A percentile compares a stretch with the other conserved stretches of the same genome.
These are phyloP conservation scores for Spheniscus mendiculus DNA, from an alignment of 2,113 vertebrate genomes.

Conservation along the genomic window DNA sequence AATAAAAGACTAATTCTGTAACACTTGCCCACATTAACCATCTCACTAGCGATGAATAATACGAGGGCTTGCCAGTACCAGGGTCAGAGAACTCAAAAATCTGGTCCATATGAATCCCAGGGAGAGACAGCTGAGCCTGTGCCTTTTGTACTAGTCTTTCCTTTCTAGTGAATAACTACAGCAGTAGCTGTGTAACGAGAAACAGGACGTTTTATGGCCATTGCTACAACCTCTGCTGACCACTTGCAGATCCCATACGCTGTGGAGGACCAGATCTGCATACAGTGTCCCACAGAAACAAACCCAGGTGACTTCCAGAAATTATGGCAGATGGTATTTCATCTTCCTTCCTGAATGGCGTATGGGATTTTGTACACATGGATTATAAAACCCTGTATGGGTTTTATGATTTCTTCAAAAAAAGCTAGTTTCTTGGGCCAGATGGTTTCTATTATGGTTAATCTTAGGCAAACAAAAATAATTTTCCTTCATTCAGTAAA, in stretches of 20 bases:
- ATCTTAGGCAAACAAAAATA: neutral
- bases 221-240: neutral
- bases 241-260: neutral
- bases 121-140: neutral
- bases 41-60: neutral
- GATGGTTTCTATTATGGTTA: neutral
- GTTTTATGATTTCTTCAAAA: neutral
- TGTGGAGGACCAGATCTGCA: neutral
- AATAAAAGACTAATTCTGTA: neutral
- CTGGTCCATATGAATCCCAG: neutral
- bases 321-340: neutral
- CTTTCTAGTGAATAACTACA: neutral
- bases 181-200: neutral
- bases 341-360: fast-evolving
- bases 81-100: neutral
- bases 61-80: neutral
- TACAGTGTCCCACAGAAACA: neutral
- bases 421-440: neutral
- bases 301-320: neutral
- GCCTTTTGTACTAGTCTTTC: neutral
- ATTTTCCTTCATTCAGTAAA: neutral
- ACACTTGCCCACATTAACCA: neutral
- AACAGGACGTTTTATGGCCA: neutral
- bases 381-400: neutral
- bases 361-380: neutral